Evolutionary conservation across 1,140 invertebrate species (phyloP).

Genomic region (Drosophila tsacasi): DNA sequence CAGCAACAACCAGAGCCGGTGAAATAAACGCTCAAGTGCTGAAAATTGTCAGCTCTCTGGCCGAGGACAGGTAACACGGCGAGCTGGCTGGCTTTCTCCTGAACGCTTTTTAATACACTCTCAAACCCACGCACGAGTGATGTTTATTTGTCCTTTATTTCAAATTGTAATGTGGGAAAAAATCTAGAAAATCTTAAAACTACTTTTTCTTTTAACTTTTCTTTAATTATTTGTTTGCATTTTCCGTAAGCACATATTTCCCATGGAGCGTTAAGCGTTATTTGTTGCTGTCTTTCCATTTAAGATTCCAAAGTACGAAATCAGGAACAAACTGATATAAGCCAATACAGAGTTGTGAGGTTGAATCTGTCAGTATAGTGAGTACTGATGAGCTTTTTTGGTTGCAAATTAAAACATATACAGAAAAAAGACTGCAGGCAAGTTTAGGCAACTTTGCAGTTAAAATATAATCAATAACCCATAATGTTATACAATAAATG

Average conservation of each 20-base stretch:
- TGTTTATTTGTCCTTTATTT: background rate
- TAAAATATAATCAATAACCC: too few relatives aligned
- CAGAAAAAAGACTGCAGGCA: too few relatives aligned
- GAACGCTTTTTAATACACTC: slow-evolving; percentile 75
- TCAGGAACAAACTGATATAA: background rate
- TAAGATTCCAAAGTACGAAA: background rate
- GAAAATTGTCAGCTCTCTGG: slow-evolving; percentile 61
- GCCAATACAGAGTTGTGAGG: background rate
- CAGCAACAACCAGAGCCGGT: slow-evolving; percentile 45
- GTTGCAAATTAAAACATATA: too few relatives aligned
- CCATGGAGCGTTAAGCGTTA: too few relatives aligned
- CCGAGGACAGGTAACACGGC: slow-evolving; percentile 39
- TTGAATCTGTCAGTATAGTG: background rate
- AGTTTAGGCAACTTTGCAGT: too few relatives aligned
- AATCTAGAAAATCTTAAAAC: too few relatives aligned
- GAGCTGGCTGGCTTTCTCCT: slow-evolving; percentile 45
- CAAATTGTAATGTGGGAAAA: background rate
- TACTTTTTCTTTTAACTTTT: too few relatives aligned
- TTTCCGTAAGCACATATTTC: too few relatives aligned
- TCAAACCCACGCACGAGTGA: slow-evolving; percentile 16
- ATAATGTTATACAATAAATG: too few relatives aligned
- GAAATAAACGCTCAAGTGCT: slow-evolving; percentile 66
- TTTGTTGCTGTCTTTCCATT: too few relatives aligned
- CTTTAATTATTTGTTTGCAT: too few relatives aligned
- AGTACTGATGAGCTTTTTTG: too few relatives aligned